Evolutionary conservation across 2,888 invertebrate genomes (phyloP), one percentile per base, ranked within the genome.

Genomic region (Patella ulyssiponensis): DNA sequence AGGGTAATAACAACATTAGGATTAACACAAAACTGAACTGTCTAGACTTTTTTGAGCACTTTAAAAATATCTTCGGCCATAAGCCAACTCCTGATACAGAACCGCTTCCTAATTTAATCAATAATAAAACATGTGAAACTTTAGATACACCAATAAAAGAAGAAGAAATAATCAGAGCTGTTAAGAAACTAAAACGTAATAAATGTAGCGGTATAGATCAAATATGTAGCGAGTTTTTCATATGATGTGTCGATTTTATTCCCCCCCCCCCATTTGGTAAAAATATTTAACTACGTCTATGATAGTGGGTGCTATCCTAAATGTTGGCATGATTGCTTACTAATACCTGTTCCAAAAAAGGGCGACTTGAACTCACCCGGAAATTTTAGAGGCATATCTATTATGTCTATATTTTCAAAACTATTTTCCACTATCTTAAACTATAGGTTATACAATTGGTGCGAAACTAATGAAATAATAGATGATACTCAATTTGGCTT

Each of bases 381-480:
- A n/a, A 64, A 64, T 23, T 64, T 20, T 64, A 64, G 64, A 64
- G 64, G 64, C 23, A 64, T 64, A 7, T 64, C 20, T 64, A 64
- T 64, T n/a, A 64, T 64, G 64, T 64, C 64, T 12, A 64, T 64
- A 9, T 64, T 64, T n/a, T 64, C 64, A 20, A 64, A n/a, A 64
- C 23, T 64, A n/a, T 64, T 64, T n/a, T 20, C 64, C 7, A 20
- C n/a, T 7, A 64, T 64, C 5, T 64, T 64, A 23, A 64, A 64
- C 20, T 23, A 12, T 64, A 7, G n/a, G 23, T 23, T 64, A 23
- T 20, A n/a, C 23, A 64, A 14, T 20, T 64, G 64, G 64, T 64
- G 64, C 14, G 64, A 64, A 64, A 64, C n/a, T 64, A 3, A 23
- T 23, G 11, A 64, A n/a, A 64, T 20, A 64, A 20, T 64, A 64